Conservation (phyloP, 2,797 vertebrate genomes). For the Arnoldichthys spilopterus region DNA sequence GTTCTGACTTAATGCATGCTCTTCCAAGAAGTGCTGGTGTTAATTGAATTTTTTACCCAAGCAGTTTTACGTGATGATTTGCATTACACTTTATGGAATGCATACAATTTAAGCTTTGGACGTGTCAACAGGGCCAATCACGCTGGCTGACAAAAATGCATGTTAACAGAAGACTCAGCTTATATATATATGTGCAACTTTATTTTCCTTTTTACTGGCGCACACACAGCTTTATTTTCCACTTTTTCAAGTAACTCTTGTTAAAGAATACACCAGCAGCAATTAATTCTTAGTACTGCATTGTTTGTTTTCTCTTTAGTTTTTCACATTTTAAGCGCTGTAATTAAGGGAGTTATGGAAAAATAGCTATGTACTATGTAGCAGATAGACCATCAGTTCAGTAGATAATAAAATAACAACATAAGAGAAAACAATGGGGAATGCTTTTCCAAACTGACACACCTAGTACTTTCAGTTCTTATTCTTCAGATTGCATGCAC, state of each 20-base stretch:
- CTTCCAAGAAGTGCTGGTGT: background rate
- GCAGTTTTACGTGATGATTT: background rate
- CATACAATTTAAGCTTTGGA: too few species aligned
- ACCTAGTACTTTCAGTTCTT: slow-evolving; percentile 1
- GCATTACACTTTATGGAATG: background rate
- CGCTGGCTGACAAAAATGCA: too few species aligned
- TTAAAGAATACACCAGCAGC: background rate
- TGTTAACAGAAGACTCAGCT: too few species aligned
- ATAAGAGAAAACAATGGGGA: background rate
- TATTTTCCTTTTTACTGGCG: background rate
- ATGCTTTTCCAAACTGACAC: slow-evolving; percentile 14
- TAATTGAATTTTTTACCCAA: background rate
- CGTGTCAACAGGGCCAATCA: too few species aligned
- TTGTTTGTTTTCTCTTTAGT: background rate
- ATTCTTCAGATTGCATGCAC: background rate
- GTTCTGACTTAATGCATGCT: background rate
- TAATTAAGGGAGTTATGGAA: slow-evolving; percentile 2
- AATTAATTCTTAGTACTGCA: slow-evolving; percentile 29
- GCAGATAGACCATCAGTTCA: slow-evolving; percentile 37
- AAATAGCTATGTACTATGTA: slow-evolving; percentile 14
- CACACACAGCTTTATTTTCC: slow-evolving; percentile 12
- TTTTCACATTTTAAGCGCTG: slow-evolving; percentile 28
- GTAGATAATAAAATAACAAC: slow-evolving; percentile 10
- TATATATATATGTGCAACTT: too few species aligned
- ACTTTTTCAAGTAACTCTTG: slow-evolving; percentile 6